A percentile compares a stretch with the other conserved stretches of the same genome.
phyloP scores from a whole-genome alignment of 1,140 invertebrate species.

The Cherax destructor region DNA sequence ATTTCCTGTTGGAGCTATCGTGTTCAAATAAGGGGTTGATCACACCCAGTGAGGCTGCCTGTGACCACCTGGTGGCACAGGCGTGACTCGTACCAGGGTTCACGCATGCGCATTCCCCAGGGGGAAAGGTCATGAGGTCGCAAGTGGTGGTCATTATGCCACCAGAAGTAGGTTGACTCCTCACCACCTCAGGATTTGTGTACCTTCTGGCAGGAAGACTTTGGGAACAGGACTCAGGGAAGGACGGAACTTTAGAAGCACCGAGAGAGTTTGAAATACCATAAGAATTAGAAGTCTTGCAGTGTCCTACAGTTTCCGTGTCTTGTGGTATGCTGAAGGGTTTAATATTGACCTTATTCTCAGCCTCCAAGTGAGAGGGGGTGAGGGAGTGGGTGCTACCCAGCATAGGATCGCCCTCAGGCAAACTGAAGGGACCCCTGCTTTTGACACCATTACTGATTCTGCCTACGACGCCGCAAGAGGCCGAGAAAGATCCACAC shows the following conservation, averaged over 20 bases:
- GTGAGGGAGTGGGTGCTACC: not conserved
- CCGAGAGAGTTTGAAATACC: not conserved
- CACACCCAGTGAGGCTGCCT: constrained; percentile 28
- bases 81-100: constrained; percentile 54
- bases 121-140: constrained; percentile 41
- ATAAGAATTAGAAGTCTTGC: not conserved
- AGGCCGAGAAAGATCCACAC: constrained; percentile 38
- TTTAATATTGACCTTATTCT: constrained; percentile 4
- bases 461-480: constrained; percentile 19
- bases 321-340: constrained; percentile 31
- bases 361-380: constrained; percentile 15
- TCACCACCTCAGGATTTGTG: constrained; percentile 54
- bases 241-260: not conserved
- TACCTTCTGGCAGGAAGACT: constrained; percentile 22
- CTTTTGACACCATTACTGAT: not conserved
- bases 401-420: not conserved
- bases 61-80: constrained; percentile 38
- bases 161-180: constrained; percentile 39
- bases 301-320: not conserved
- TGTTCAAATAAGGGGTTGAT: constrained; percentile 51
- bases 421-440: constrained; percentile 44
- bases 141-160: constrained; percentile 34
- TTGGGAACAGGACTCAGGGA: constrained; percentile 7
- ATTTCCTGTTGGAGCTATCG: constrained; percentile 15
- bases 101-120: constrained; percentile 44